Evolutionary conservation across 2,113 vertebrate species (phyloP).

Genomic region (Corythaeola cristata): DNA sequence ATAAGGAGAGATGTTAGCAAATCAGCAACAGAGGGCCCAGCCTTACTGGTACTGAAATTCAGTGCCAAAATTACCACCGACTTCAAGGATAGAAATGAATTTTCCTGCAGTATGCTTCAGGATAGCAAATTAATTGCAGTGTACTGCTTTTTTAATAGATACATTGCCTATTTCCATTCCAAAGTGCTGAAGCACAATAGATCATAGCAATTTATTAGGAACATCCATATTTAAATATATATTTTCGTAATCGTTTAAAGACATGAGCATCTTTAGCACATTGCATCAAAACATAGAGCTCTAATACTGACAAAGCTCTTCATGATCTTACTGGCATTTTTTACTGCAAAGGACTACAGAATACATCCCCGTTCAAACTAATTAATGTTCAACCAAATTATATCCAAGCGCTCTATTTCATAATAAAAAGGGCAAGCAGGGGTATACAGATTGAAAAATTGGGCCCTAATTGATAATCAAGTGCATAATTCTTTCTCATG

Average conservation of each 20-base stretch:
- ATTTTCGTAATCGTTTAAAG: neutral
- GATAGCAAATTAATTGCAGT: slow-evolving; percentile 12
- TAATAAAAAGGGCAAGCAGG: neutral
- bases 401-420: neutral
- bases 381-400: slow-evolving; percentile 18
- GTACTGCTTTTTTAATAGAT: neutral
- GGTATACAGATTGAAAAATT: neutral
- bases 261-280: neutral
- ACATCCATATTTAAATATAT: neutral
- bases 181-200: neutral
- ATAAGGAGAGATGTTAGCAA: slow-evolving; percentile 19
- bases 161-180: neutral
- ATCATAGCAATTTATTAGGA: neutral
- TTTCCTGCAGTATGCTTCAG: slow-evolving; percentile 20
- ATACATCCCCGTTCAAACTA: neutral
- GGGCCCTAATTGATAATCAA: neutral
- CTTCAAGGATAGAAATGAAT: neutral
- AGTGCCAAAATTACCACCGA: slow-evolving; percentile 35
- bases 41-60: neutral
- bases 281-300: neutral
- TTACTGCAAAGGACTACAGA: neutral
- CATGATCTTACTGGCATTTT: neutral
- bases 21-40: slow-evolving; percentile 32
- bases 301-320: slow-evolving; percentile 4
- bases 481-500: neutral